These are phyloP conservation scores for Actenoides lindsayi DNA, from an alignment of 2,113 vertebrate species.

Conservation along the genomic window DNA sequence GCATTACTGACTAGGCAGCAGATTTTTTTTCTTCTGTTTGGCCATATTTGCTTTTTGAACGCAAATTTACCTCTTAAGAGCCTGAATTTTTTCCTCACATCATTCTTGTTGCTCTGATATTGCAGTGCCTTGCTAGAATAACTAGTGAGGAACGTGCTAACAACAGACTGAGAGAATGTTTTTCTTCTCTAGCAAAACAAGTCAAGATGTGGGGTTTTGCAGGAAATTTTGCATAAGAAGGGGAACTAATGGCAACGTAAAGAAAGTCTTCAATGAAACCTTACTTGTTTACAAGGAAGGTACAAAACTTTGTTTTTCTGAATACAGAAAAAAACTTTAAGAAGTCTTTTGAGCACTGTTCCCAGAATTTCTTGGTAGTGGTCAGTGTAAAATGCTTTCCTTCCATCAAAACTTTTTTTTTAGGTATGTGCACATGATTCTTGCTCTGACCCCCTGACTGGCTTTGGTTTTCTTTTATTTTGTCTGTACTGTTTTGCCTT, in stretches of 20 bases:
- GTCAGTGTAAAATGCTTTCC: neutral
- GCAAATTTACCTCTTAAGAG: neutral
- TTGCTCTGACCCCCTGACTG: neutral
- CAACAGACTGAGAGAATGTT: neutral
- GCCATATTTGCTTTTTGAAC: neutral
- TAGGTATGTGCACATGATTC: rapidly evolving
- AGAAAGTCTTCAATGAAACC: neutral
- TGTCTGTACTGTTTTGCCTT: neutral
- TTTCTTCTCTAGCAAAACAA: neutral
- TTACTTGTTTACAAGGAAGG: neutral
- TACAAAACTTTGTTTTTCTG: neutral
- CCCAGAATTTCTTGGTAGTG: neutral
- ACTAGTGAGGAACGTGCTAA: neutral
- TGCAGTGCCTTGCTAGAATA: neutral
- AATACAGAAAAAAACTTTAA: neutral
- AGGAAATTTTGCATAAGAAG: neutral
- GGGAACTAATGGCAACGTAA: neutral
- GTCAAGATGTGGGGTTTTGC: neutral
- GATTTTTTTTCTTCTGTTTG: neutral
- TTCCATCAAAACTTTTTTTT: neutral
- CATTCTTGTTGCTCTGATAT: neutral
- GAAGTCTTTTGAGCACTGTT: neutral
- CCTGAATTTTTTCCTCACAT: neutral
- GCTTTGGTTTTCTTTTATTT: neutral
- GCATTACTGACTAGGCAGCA: neutral